Evolutionary conservation across 2,797 vertebrate genomes (phyloP).

Genomic region (Lutjanus campechanus): DNA sequence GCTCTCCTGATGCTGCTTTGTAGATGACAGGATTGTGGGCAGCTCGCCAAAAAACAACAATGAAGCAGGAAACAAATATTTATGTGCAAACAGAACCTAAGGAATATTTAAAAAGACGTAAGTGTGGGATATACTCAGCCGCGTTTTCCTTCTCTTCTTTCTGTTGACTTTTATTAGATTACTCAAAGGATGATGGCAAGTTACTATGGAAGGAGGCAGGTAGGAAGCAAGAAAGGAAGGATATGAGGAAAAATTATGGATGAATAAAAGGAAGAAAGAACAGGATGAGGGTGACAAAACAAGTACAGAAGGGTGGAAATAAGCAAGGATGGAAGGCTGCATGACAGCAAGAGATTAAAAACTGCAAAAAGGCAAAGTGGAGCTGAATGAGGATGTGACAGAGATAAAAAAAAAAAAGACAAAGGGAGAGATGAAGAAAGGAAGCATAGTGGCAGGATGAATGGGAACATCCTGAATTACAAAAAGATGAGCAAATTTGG

Average conservation of each 20-base stretch:
- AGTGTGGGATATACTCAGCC: neutral
- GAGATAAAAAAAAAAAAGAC: neutral
- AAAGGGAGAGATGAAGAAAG: neutral
- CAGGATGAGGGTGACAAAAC: neutral
- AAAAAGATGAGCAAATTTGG: neutral
- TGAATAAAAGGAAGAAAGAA: neutral
- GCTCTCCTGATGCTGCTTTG: conserved; percentile 59
- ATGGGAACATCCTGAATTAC: neutral
- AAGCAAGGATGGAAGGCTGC: neutral
- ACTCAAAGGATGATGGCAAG: neutral
- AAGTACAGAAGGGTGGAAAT: neutral
- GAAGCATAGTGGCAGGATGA: neutral
- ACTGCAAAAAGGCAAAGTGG: neutral
- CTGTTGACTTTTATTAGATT: neutral
- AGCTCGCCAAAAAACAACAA: conserved; percentile 56
- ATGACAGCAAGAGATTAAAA: neutral
- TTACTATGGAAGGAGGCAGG: neutral
- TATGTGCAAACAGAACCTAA: conserved; percentile 49
- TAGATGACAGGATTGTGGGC: conserved; percentile 55
- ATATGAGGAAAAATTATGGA: neutral
- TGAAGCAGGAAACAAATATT: conserved; percentile 37
- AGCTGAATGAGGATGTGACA: neutral
- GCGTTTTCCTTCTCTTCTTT: conserved; percentile 1
- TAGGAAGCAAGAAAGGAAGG: too few relatives aligned
- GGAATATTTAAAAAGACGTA: neutral